Evolutionary conservation across 2,888 invertebrate genomes (phyloP), one percentile per base, ranked within the genome.

Genomic region (Trichogramma evanescens): DNA sequence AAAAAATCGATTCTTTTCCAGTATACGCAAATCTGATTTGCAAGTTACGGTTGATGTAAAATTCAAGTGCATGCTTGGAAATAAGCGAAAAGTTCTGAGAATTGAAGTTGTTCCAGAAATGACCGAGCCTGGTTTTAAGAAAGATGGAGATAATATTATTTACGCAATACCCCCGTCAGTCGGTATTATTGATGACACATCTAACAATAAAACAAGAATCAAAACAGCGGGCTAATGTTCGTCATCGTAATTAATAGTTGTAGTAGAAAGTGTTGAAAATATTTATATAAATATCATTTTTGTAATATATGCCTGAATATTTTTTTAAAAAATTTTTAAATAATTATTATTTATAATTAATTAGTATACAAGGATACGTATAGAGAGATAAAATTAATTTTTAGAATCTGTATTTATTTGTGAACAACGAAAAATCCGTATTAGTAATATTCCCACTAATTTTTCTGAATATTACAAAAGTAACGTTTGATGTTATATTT

Each of bases 31-130:
- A 6, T 80, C 82, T 0, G 91, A 93, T 61, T 76, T 95, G 39
- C 79, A 84, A 38, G 90, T 92, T 9, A 88, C 86, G 57, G 87
- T 93, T 3, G 87, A 86, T 63, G 86, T 86, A 3, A 80, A 77
- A 61, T 86, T 94, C 62, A 85, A 88, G 67, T 94, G 94, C 76
- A 90, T 88, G 72, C 82, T 96, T 65, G 95, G 93, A 54, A 89
- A 90, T 67, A 94, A 93, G 79, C 81, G 86, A 48, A 80, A 83
- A 63, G 76, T 81, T 43, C 78, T 89, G 52, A 78, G 80, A 52
- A 81, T 88, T 13, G 83, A 86, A 72, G 82, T 84, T n/a, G 80
- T 77, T 58, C 79, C 83, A 0, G 82, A 83, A 50, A 77, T 80
- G 4, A 74, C 75, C 45, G 72, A 73, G 10, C 79, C 84, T 1